Conservation (phyloP, 1,140 invertebrate species). For the Cherax destructor region DNA sequence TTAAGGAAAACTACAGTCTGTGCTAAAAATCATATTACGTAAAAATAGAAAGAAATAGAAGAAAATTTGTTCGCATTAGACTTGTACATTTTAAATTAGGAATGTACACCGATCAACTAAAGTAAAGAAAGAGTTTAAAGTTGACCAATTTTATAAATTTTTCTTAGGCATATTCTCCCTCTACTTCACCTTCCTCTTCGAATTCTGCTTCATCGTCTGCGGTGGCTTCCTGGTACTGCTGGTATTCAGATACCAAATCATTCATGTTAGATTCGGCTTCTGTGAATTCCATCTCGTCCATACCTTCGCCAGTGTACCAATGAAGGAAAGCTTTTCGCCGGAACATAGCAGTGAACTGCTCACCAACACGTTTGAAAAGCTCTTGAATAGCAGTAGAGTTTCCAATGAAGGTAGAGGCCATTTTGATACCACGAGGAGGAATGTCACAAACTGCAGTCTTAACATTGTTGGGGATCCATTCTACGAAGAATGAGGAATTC, state of each 20-base stretch:
- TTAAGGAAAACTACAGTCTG: background rate
- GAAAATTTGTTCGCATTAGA: constrained; percentile 60
- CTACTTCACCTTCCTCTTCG: constrained; percentile 60
- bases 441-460: constrained; percentile 63
- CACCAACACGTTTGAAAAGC: constrained; percentile 55
- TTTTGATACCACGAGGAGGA: constrained; percentile 61
- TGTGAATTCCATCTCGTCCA: constrained; percentile 65
- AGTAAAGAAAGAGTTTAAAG: background rate
- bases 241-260: constrained; percentile 54
- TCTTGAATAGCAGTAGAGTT: constrained; percentile 64
- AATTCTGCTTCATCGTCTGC: constrained; percentile 60
- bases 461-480: constrained; percentile 65
- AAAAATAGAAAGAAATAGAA: constrained; percentile 63
- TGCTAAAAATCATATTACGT: constrained; percentile 35
- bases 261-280: constrained; percentile 63
- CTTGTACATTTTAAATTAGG: constrained; percentile 24
- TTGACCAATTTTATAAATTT: constrained; percentile 8
- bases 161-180: constrained; percentile 57
- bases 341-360: constrained; percentile 65
- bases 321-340: constrained; percentile 61
- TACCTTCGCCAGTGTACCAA: constrained; percentile 62
- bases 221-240: constrained; percentile 60
- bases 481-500: constrained; percentile 64
- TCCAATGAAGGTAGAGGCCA: constrained; percentile 62
- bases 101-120: constrained; percentile 47